Evolutionary conservation across 2,888 invertebrate species (phyloP), one percentile per base, ranked within the genome.

Genomic region (Drosophila longiperda): DNA sequence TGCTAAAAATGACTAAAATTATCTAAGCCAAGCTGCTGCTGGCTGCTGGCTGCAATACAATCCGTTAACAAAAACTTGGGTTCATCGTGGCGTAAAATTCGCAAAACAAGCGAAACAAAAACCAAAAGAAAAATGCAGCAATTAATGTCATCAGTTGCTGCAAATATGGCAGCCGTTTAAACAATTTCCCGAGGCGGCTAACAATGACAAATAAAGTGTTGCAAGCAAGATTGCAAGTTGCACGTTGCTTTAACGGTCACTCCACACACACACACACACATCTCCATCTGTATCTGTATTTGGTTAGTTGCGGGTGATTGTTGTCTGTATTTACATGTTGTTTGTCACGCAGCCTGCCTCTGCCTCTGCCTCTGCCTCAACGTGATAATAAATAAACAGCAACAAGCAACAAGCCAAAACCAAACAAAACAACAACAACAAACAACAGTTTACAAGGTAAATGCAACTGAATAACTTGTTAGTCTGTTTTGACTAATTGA

Each of bases 111-210:
- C 53, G 45, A 45, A 58, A 49, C 62, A 65, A 63, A 45, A 48
- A 59, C 67, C 55, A 52, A 75, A 70, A 78, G 67, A 73, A 77
- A 77, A 89, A 73, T 65, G 76, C 62, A 80, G 78, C 85, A 89
- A 89, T 89, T 91, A 89, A 89, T 89, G 89, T 75, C 90, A 87
- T 75, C 82, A 83, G 79, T 70, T 73, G 75, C 68, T 54, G 73
- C 67, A 82, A 78, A 71, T 77, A 79, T 63, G 52, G 66, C 55
- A 73, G 67, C 36, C 42, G 67, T 64, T 71, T 66, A 74, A 84
- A 85, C 86, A 81, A 85, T 73, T 60, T 73, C 68, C 67, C 73
- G 68, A 60, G 80, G 82, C 70, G 69, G 70, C 68, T 78, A 75
- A 80, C 83, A 89, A 85, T 76, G 77, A 59, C 80, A 87, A 74